Evolutionary conservation across 2,113 vertebrate species (phyloP).

Genomic region (Platysternon megacephalum): DNA sequence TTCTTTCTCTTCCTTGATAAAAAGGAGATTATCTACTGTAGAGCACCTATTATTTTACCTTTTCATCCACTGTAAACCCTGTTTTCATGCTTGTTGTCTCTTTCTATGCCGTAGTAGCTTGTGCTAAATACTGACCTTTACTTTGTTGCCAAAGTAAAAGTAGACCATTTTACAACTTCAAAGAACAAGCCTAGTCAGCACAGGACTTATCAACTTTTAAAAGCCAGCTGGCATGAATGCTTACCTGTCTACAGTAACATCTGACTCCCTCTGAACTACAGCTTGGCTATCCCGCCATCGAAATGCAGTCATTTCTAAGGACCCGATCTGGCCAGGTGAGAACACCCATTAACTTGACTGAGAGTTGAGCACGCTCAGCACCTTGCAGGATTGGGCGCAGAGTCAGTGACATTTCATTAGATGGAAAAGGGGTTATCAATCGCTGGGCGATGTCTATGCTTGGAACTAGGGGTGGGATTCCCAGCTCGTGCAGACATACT

Average conservation of each 20-base stretch:
- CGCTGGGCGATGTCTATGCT: background rate
- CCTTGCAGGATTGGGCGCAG: background rate
- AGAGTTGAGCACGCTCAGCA: accelerated
- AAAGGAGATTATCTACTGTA: constrained; percentile 50
- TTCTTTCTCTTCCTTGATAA: constrained; percentile 27
- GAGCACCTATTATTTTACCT: constrained; percentile 61
- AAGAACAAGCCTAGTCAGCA: constrained; percentile 43
- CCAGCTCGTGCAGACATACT: background rate
- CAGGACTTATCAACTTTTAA: constrained; percentile 6
- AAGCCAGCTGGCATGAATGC: constrained; percentile 18
- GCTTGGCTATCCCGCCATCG: background rate
- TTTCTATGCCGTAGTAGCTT: constrained; percentile 1
- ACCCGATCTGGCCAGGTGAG: background rate
- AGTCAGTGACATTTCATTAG: background rate
- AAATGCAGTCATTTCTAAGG: constrained; percentile 19
- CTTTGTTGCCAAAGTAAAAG: constrained; percentile 56
- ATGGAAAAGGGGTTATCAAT: background rate
- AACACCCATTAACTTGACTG: background rate
- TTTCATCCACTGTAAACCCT: constrained; percentile 59
- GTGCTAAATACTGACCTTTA: constrained; percentile 46
- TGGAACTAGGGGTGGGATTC: background rate
- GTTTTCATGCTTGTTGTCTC: constrained; percentile 52
- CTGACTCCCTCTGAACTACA: constrained; percentile 10
- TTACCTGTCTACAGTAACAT: constrained; percentile 16
- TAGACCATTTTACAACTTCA: constrained; percentile 51